Conservation (phyloP, 2,797 vertebrate genomes). For the Gallirallus australis region DNA sequence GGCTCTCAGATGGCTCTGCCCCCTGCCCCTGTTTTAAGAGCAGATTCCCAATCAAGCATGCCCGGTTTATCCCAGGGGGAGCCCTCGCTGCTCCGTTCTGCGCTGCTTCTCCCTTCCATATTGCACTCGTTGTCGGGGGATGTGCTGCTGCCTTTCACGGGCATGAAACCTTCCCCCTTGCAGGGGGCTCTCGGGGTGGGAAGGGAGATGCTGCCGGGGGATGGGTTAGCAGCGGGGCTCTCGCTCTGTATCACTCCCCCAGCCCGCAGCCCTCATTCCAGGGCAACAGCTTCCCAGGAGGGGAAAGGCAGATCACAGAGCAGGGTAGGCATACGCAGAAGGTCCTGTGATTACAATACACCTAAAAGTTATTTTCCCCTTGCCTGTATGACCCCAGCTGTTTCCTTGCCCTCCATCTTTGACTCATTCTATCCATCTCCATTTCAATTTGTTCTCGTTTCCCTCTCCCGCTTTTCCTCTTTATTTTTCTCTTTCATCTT, state of each 20-base stretch:
- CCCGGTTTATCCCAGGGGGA: slow-evolving; percentile 49
- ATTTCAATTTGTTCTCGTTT: slow-evolving; percentile 58
- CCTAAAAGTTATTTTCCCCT: slow-evolving; percentile 30
- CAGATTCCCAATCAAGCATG: slow-evolving; percentile 48
- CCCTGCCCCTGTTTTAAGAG: slow-evolving; percentile 52
- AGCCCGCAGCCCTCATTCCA: background rate
- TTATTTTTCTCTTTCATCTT: slow-evolving; percentile 67
- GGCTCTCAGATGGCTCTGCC: slow-evolving; percentile 32
- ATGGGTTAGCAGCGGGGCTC: background rate
- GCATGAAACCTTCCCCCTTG: background rate
- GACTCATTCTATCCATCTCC: slow-evolving; percentile 68
- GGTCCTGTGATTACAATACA: background rate
- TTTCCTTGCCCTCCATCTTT: slow-evolving; percentile 51
- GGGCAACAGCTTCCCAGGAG: background rate
- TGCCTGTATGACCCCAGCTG: background rate
- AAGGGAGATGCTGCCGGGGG: background rate
- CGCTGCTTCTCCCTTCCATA: background rate
- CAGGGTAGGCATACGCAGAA: background rate
- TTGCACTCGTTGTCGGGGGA: background rate
- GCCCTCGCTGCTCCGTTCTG: slow-evolving; percentile 33
- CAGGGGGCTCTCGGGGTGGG: background rate
- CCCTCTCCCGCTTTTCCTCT: slow-evolving; percentile 4
- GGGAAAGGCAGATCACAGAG: background rate
- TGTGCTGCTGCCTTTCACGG: background rate
- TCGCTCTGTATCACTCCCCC: background rate